phyloP scores from a whole-genome alignment of 2,113 vertebrate genomes.

The Grallaria varia region DNA sequence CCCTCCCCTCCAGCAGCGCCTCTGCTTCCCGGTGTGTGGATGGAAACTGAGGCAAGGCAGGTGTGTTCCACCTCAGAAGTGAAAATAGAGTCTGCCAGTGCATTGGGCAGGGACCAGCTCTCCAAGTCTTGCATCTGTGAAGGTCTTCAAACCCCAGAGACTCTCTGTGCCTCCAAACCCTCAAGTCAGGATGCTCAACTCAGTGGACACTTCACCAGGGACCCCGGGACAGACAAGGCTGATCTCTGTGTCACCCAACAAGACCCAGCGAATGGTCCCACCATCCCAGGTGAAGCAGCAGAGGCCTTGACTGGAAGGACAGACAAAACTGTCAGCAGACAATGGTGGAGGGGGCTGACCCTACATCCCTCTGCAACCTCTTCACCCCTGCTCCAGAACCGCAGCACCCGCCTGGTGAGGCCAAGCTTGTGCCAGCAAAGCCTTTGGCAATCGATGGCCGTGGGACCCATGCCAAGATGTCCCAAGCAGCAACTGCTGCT shows the following conservation, averaged over 20 bases:
- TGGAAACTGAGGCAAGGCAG: neutral
- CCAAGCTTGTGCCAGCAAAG: neutral
- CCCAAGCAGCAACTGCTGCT: neutral
- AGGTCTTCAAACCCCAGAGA: neutral
- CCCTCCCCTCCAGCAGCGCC: neutral
- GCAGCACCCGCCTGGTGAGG: rapidly evolving
- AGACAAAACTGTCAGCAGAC: neutral
- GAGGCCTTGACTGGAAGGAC: neutral
- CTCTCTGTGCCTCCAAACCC: neutral
- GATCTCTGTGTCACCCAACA: neutral
- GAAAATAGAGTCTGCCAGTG: neutral
- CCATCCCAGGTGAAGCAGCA: neutral
- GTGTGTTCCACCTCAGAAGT: neutral
- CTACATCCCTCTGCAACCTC: rapidly evolving
- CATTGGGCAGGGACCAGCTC: neutral
- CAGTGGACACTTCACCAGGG: rapidly evolving
- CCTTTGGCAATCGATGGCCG: neutral
- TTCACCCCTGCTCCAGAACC: neutral
- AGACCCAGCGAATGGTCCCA: neutral
- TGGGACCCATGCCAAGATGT: neutral
- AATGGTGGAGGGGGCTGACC: rapidly evolving
- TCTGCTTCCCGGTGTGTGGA: neutral
- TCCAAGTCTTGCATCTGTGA: neutral
- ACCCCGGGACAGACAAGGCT: neutral
- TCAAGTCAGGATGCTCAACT: neutral